Percentiles rank a stretch among this genome's conserved stretches.
Evolutionary conservation across 2,113 vertebrate genomes (phyloP).

Genomic region (Corvus cornix): DNA sequence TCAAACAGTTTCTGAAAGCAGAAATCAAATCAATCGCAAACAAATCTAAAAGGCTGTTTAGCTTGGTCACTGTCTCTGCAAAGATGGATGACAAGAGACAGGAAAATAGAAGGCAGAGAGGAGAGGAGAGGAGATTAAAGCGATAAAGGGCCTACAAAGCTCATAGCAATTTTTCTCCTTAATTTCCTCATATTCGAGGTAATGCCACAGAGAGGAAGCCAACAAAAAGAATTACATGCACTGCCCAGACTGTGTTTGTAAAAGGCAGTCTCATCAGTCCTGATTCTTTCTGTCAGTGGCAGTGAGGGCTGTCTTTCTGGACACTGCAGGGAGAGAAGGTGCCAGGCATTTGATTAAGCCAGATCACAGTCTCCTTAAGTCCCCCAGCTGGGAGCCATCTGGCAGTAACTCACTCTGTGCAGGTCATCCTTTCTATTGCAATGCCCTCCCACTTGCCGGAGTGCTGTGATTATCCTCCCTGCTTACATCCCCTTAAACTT

Average conservation of each 20-base stretch:
- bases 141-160: conserved; percentile 5
- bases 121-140: conserved; percentile 34
- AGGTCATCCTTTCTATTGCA: not conserved
- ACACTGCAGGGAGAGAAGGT: conserved; percentile 13
- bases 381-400: conserved; percentile 31
- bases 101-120: not conserved
- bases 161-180: conserved; percentile 25
- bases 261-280: not conserved
- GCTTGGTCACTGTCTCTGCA: not conserved
- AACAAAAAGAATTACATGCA: not conserved
- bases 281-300: not conserved
- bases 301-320: not conserved
- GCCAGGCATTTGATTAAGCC: conserved; percentile 42
- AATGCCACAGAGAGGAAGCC: not conserved
- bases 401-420: conserved; percentile 7
- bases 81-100: not conserved
- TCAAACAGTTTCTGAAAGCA: not conserved
- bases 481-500: not conserved
- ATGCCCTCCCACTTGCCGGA: not conserved
- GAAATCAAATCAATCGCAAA: not conserved
- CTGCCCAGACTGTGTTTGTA: conserved; percentile 4
- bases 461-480: not conserved
- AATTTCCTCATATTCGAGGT: conserved; percentile 43
- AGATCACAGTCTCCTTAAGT: conserved; percentile 32
- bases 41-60: not conserved